Conservation (phyloP, 2,113 vertebrate genomes). For the Urocitellus parryii region DNA sequence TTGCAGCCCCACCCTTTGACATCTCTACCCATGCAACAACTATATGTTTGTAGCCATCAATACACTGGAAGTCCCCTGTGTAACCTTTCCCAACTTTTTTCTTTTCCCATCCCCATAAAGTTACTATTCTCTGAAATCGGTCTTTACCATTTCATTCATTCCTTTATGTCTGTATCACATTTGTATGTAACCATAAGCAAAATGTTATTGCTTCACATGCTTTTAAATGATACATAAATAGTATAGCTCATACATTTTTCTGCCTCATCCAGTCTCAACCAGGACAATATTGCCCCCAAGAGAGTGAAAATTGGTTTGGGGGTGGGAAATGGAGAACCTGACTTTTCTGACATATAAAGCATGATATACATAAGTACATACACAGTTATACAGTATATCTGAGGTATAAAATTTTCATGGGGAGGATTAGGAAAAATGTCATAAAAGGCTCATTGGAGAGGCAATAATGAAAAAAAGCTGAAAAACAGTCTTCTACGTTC, state of each 20-base stretch:
- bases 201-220: not conserved
- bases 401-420: not conserved
- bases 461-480: not conserved
- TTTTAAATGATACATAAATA: not conserved
- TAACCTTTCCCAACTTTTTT: not conserved
- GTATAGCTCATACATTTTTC: not conserved
- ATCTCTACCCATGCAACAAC: not conserved
- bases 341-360: not conserved
- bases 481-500: not conserved
- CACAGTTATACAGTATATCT: not conserved
- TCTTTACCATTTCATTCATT: not conserved
- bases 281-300: not conserved
- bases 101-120: not conserved
- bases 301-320: not conserved
- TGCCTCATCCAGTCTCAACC: not conserved
- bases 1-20: not conserved
- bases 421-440: constrained; percentile 2
- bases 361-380: not conserved
- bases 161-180: constrained; percentile 23
- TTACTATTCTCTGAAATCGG: not conserved
- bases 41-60: not conserved
- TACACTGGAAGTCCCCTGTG: not conserved
- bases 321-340: not conserved
- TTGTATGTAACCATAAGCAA: not conserved
- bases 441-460: not conserved